Conservation (phyloP, 2,888 invertebrate species). For the Andrena trimmerana region DNA sequence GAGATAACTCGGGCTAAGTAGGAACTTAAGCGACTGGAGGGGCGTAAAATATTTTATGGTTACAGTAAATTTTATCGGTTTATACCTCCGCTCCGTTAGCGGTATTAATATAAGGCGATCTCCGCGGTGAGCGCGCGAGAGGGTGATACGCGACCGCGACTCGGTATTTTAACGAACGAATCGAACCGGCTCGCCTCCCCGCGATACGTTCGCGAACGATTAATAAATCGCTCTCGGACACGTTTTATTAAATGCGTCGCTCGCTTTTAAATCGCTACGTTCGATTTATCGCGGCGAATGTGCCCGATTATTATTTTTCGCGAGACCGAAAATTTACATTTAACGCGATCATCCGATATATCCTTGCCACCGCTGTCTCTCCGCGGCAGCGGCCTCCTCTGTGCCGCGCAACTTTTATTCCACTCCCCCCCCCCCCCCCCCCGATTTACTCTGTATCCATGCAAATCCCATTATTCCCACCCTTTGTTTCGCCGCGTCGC, state of each 20-base stretch:
- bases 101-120: slow-evolving; percentile 50
- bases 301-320: background rate
- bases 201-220: slow-evolving; percentile 25
- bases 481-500: slow-evolving; percentile 40
- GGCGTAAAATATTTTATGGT: slow-evolving; percentile 61
- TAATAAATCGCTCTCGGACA: slow-evolving; percentile 18
- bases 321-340: slow-evolving; percentile 25
- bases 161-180: slow-evolving; percentile 37
- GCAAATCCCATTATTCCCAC: slow-evolving; percentile 60
- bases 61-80: slow-evolving; percentile 59
- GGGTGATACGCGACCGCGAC: background rate
- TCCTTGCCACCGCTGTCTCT: background rate
- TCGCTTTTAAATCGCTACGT: slow-evolving; percentile 5
- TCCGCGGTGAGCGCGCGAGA: slow-evolving; percentile 6
- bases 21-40: slow-evolving; percentile 54
- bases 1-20: slow-evolving; percentile 44
- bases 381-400: background rate
- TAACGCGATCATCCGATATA: background rate
- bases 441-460: slow-evolving; percentile 55
- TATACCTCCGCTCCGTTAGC: slow-evolving; percentile 45
- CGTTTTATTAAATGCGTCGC: slow-evolving; percentile 22
- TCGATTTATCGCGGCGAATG: slow-evolving; percentile 17
- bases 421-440: slow-evolving; percentile 14
- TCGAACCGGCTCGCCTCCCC: slow-evolving; percentile 28
- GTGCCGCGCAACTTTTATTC: slow-evolving; percentile 29